Percentiles rank a stretch among this genome's conserved stretches.
phyloP scores from a whole-genome alignment of 2,888 invertebrate genomes.

The Embidobia sp. region DNA sequence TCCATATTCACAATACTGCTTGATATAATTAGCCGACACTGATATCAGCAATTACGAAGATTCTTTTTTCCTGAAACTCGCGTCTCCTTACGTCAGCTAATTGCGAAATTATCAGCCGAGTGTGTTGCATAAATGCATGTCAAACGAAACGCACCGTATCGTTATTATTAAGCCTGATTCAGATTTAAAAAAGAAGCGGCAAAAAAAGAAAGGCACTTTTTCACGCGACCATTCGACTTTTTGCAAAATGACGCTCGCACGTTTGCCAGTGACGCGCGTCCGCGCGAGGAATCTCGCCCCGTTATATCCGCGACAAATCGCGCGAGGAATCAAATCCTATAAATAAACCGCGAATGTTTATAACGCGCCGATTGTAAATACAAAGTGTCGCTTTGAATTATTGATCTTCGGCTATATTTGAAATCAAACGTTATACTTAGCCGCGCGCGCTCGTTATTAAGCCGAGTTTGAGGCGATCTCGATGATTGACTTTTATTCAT shows the following conservation, averaged over 20 bases:
- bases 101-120: conserved; percentile 9
- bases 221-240: too few relatives aligned
- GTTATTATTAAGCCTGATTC: conserved; percentile 7
- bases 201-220: neutral
- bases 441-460: too few relatives aligned
- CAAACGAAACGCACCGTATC: neutral
- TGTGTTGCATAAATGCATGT: neutral
- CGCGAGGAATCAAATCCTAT: conserved; percentile 8
- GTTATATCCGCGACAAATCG: conserved; percentile 13
- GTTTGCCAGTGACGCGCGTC: neutral
- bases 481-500: too few relatives aligned
- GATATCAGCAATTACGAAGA: conserved; percentile 25
- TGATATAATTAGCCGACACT: conserved; percentile 5
- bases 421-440: too few relatives aligned
- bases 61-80: too few relatives aligned
- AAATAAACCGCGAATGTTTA: conserved; percentile 18
- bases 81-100: conserved; percentile 1
- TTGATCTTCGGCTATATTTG: too few relatives aligned
- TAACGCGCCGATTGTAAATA: conserved; percentile 36
- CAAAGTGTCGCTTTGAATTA: neutral
- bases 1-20: neutral
- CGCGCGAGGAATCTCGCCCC: neutral
- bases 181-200: neutral
- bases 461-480: too few relatives aligned
- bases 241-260: too few relatives aligned